Conservation (phyloP, 2,888 invertebrate species). For the Julus scanicus region DNA sequence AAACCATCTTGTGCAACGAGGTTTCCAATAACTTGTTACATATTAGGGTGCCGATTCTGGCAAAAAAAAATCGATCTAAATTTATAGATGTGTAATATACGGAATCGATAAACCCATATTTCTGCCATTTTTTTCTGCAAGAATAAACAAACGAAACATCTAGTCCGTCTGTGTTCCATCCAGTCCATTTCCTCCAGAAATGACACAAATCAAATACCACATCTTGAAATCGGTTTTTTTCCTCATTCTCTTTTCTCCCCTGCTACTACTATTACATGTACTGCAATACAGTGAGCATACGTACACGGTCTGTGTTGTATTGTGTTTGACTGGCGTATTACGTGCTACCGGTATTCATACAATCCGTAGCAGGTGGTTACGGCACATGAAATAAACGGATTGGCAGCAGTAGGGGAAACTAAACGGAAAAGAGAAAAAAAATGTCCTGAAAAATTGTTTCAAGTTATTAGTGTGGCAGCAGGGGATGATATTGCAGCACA, state of each 20-base stretch:
- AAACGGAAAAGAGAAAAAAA: neutral
- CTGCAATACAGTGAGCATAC: slow-evolving; percentile 19
- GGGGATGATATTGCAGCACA: slow-evolving; percentile 46
- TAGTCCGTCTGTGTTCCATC: slow-evolving; percentile 50
- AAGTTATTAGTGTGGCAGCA: slow-evolving; percentile 47
- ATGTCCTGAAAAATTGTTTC: slow-evolving; percentile 46
- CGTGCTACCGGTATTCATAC: slow-evolving; percentile 18
- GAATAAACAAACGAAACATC: slow-evolving; percentile 48
- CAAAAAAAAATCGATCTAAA: slow-evolving; percentile 23
- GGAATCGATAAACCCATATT: slow-evolving; percentile 48
- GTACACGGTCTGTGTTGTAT: neutral
- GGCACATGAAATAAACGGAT: slow-evolving; percentile 46
- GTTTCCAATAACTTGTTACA: slow-evolving; percentile 24
- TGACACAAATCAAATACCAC: slow-evolving; percentile 51
- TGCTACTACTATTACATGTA: neutral
- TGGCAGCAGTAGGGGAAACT: slow-evolving; percentile 6
- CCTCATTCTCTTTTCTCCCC: neutral
- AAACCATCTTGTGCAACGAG: neutral
- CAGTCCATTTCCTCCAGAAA: slow-evolving; percentile 52
- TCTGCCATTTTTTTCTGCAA: slow-evolving; percentile 47
- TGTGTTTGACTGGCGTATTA: neutral
- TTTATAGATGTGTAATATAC: slow-evolving; percentile 23
- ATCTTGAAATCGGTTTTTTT: slow-evolving; percentile 45
- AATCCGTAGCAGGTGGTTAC: slow-evolving; percentile 46
- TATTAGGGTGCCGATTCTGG: neutral